Conservation (phyloP, 2,797 vertebrate genomes). For the Brachymystax lenok region DNA sequence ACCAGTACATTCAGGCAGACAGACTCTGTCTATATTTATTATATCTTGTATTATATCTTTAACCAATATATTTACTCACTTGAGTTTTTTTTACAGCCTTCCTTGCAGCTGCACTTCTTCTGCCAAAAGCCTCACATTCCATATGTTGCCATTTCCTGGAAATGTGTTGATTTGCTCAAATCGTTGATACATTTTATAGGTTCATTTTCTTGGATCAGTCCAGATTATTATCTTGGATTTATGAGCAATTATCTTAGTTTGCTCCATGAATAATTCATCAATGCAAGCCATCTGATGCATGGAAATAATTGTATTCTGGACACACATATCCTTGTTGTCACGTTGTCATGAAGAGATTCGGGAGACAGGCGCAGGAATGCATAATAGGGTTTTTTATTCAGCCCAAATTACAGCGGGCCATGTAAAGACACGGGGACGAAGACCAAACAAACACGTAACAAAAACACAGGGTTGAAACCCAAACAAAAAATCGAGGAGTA, state of each 20-base stretch:
- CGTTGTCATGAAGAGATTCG: too few species aligned
- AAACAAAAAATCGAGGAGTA: too few species aligned
- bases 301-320: not conserved
- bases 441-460: too few species aligned
- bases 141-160: constrained; percentile 2
- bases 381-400: too few species aligned
- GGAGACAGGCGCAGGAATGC: too few species aligned
- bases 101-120: not conserved
- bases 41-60: not conserved
- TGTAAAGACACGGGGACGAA: too few species aligned
- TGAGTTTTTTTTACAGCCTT: not conserved
- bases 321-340: not conserved
- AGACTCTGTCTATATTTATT: not conserved
- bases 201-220: not conserved
- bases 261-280: not conserved
- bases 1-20: not conserved
- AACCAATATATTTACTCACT: not conserved
- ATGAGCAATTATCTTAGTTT: not conserved
- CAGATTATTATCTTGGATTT: not conserved
- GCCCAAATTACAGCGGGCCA: too few species aligned
- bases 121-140: not conserved
- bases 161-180: not conserved
- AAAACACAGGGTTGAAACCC: too few species aligned
- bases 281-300: not conserved
- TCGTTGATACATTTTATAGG: not conserved